Evolutionary conservation across 2,888 invertebrate species (phyloP).

Genomic region (Parthenolecanium corni): DNA sequence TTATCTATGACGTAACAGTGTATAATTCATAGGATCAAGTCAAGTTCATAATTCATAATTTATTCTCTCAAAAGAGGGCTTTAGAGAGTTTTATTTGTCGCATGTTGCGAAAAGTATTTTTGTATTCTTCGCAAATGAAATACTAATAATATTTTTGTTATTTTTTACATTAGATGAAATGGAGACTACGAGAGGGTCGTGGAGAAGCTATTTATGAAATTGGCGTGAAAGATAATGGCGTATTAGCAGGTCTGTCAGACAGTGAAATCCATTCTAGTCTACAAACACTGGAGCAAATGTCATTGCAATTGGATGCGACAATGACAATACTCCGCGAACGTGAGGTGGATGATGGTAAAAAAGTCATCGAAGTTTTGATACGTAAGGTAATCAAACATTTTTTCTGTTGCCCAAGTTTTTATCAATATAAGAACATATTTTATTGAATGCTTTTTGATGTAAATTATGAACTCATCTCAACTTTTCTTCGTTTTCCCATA

Average conservation of each 20-base stretch:
- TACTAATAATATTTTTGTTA: too few relatives aligned
- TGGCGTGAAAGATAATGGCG: constrained; percentile 83
- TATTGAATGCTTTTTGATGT: background rate
- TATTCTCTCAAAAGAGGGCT: too few relatives aligned
- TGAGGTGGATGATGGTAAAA: constrained; percentile 44
- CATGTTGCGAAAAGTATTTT: too few relatives aligned
- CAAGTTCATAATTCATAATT: too few relatives aligned
- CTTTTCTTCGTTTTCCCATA: background rate
- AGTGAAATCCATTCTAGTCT: constrained; percentile 79
- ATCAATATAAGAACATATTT: constrained; percentile 27
- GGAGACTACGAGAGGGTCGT: constrained; percentile 89
- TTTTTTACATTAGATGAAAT: too few relatives aligned
- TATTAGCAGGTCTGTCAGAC: constrained; percentile 69
- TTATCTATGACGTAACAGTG: too few relatives aligned
- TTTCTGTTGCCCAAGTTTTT: too few relatives aligned
- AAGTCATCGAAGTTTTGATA: constrained; percentile 77
- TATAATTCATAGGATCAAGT: too few relatives aligned
- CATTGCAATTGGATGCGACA: constrained; percentile 70
- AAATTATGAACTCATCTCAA: background rate
- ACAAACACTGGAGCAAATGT: constrained; percentile 77
- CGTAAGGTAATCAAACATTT: constrained; percentile 50
- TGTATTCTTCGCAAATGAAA: too few relatives aligned
- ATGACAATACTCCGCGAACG: constrained; percentile 62
- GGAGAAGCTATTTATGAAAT: constrained; percentile 97
- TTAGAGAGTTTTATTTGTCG: too few relatives aligned